Percentiles rank a stretch among this genome's conserved stretches.
phyloP scores from a whole-genome alignment of 2,888 invertebrate genomes.

The Sinotaia quadrata region DNA sequence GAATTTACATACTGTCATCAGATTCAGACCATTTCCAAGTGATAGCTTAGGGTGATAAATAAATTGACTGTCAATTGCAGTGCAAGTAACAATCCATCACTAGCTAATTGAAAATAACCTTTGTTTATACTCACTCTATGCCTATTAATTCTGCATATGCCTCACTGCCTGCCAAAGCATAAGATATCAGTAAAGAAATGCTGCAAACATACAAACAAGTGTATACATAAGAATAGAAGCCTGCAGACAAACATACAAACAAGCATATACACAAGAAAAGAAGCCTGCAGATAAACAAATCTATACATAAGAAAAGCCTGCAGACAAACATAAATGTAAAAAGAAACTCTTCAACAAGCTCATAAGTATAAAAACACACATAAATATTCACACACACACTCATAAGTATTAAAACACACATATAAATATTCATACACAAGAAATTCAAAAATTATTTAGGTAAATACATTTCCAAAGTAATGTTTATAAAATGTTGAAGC shows the following conservation, averaged over 20 bases:
- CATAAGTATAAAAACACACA: not conserved
- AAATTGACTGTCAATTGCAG: too few species aligned
- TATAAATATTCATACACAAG: not conserved
- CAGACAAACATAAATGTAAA: too few species aligned
- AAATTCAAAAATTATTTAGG: too few species aligned
- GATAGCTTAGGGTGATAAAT: too few species aligned
- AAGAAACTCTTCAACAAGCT: not conserved
- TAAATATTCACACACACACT: not conserved
- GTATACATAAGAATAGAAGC: not conserved
- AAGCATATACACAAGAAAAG: not conserved
- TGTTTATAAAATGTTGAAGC: too few species aligned
- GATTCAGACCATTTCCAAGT: too few species aligned
- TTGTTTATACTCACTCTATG: constrained; percentile 51
- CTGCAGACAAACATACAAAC: too few species aligned
- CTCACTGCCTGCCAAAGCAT: constrained; percentile 71
- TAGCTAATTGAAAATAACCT: not conserved
- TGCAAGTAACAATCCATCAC: not conserved
- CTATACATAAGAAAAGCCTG: not conserved
- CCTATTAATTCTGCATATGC: constrained; percentile 65
- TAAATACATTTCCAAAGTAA: too few species aligned
- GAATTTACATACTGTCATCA: too few species aligned
- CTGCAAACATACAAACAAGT: constrained; percentile 44
- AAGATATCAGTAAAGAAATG: constrained; percentile 66
- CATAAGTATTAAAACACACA: not conserved
- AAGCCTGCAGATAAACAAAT: not conserved